Evolutionary conservation across 2,113 vertebrate genomes (phyloP).

Genomic region (Pungitius pungitius): DNA sequence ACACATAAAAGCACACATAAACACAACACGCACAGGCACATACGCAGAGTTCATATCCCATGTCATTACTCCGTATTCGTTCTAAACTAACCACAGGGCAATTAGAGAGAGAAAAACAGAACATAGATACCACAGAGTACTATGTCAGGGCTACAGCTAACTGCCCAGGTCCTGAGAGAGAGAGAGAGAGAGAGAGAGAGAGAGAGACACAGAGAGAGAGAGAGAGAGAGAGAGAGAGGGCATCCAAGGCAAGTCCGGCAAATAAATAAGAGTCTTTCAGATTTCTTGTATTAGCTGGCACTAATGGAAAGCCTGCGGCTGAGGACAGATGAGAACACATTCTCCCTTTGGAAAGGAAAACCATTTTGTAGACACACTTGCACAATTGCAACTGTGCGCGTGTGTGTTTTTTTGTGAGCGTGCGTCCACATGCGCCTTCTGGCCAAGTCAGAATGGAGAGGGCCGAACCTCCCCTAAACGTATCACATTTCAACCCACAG

Average conservation of each 20-base stretch:
- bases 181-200: no score
- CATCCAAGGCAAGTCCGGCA: constrained; percentile 55
- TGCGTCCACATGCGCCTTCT: constrained; percentile 50
- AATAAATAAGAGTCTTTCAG: constrained; percentile 74
- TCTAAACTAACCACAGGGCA: constrained; percentile 44
- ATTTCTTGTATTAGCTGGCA: constrained; percentile 71
- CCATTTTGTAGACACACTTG: constrained; percentile 50
- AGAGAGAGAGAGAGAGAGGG: no score
- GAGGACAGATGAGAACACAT: constrained; percentile 58
- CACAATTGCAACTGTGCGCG: constrained; percentile 39
- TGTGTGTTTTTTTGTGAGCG: constrained; percentile 35
- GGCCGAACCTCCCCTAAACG: constrained; percentile 61
- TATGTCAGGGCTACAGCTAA: constrained; percentile 50
- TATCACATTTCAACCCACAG: constrained; percentile 75
- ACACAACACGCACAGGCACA: constrained; percentile 11
- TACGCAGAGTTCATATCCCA: constrained; percentile 43
- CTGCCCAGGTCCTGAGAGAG: constrained; percentile 41
- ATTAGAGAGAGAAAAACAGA: constrained; percentile 36
- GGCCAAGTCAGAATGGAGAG: constrained; percentile 65
- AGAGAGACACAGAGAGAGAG: no score
- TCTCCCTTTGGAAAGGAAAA: constrained; percentile 50
- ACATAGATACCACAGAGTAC: constrained; percentile 46
- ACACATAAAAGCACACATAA: constrained; percentile 30
- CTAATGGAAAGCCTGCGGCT: constrained; percentile 70
- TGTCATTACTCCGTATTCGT: constrained; percentile 42